Conservation (phyloP, 2,888 invertebrate species). For the Myopa tessellatipennis region DNA sequence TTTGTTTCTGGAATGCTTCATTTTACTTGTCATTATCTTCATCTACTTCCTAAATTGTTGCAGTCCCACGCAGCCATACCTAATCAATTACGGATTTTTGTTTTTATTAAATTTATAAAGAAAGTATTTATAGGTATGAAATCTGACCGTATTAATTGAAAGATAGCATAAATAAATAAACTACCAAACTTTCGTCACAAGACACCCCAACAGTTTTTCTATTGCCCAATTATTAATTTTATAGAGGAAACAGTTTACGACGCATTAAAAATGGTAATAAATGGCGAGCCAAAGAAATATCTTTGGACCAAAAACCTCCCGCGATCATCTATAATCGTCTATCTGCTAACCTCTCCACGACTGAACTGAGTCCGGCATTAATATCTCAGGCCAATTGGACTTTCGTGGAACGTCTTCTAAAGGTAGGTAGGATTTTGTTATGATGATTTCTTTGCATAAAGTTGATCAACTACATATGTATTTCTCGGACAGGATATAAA, state of each 20-base stretch:
- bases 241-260: slow-evolving; percentile 71
- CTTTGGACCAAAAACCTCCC: slow-evolving; percentile 68
- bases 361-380: slow-evolving; percentile 79
- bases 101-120: background rate
- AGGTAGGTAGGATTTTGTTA: slow-evolving; percentile 71
- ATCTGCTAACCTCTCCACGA: slow-evolving; percentile 65
- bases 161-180: slow-evolving; percentile 17
- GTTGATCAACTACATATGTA: background rate
- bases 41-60: background rate
- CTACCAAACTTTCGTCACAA: slow-evolving; percentile 12
- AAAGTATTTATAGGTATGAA: too few species aligned
- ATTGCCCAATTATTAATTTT: slow-evolving; percentile 44
- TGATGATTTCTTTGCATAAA: background rate
- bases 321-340: slow-evolving; percentile 62
- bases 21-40: slow-evolving; percentile 22
- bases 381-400: slow-evolving; percentile 98
- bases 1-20: slow-evolving; percentile 30
- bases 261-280: slow-evolving; percentile 74
- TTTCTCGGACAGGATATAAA: slow-evolving; percentile 80
- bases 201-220: slow-evolving; percentile 33
- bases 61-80: background rate
- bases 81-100: background rate
- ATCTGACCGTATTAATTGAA: background rate
- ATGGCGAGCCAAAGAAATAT: slow-evolving; percentile 75
- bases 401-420: slow-evolving; percentile 96